Base-by-base conservation (phyloP, 2,888 invertebrate genomes). In the Caenorhabditis sulstoni region DNA sequence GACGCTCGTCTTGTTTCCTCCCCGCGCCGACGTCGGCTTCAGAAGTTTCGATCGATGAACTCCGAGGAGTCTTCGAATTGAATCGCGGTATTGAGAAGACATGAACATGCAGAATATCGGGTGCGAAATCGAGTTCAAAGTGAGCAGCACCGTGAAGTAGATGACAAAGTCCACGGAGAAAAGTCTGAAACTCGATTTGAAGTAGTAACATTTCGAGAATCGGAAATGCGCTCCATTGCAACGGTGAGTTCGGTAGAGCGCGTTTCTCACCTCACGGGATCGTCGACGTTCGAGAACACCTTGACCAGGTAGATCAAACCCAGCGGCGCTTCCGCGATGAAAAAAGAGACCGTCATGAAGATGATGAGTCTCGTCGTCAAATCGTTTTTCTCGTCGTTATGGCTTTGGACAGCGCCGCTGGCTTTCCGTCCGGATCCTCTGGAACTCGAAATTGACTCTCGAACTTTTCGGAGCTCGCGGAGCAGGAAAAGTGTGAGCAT, bases 81-180 rank as follows among this genome's bases (percentile, higher is more conserved):
- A 23, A n/a, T 68, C 45, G 20, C 68, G 41, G 23, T 68, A 68
- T 41, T 68, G 68, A 20, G 59, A 59, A 29, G 68, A 68, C 59
- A 68, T 50, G 9, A 59, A 16, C 16, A 61, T 35, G 20, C 68
- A 68, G 20, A 45, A 68, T 12, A 59, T 20, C 9, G 58, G 50
- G 20, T 68, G 68, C 1, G 44, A 35, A 44, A 68, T 68, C 1
- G 68, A 59, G 14, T 68, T 68, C 12, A 61, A 22, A 7, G 68
- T 68, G n/a, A 68, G 59, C 9, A 68, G 37, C 18, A 68, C 41
- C 1, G 68, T 50, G 20, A 68, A 68, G 18, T 45, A 68, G n/a
- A 68, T 35, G 35, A 68, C 52, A n/a, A 68, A 44, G 45, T 68
- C 68, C 9, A 44, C 44, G n/a, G 68, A 59, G 29, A 68, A 45